Base-by-base conservation (phyloP, 2,113 vertebrate genomes). In the Orthonyx spaldingii region DNA sequence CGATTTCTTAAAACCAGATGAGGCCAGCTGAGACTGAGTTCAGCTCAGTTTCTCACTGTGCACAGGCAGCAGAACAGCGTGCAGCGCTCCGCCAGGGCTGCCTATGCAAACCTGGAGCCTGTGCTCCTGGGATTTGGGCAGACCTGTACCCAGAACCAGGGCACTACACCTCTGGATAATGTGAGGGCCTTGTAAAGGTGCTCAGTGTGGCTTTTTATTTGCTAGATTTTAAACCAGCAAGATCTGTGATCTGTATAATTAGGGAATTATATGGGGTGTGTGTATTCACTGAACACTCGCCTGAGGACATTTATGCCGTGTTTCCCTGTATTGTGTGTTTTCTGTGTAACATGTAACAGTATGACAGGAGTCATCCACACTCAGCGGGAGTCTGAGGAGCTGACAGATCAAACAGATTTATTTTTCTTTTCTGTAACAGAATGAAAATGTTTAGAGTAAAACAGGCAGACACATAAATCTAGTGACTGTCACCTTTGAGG, bases 111-210 rank as follows among this genome's bases (percentile, higher is more conserved):
- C 28, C 71, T 77, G 42, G 30, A 32, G 32, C 13, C 55, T 55
- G 37, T 66, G 35, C 46, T 41, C 15, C 59, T n/a, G 23, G 49
- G 44, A 41, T 7, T 5, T 28, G 8, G 24, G 17, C 61, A 37
- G 63, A 8, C 13, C 47, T 37, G 39, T 20, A 7, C 39, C 35
- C 30, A 37, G 30, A 68, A 42, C 33, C 4, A 16, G 28, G 28
- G 16, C 3, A 3, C 27, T 56, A 0, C 15, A 9, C 35, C 9
- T 41, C 12, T 69, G n/a, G 12, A 4, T 63, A 21, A 26, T 0
- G 9, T 17, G 35, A 37, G 18, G 4, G 35, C 30, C n/a, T 41
- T 35, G 22, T 27, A 6, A 26, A 86, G 41, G 28, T 64, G 32
- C 41, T 60, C 10, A 16, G 19, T 16, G n/a, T 39, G 26, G 56